Evolutionary conservation across 2,113 vertebrate species (phyloP).

Genomic region (Oryctolagus cuniculus): mOryCun1.1 NC_091433.1:12923001-12923500

Average conservation of each 20-base stretch:
- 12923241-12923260: neutral
- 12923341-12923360: neutral
- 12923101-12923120: neutral
- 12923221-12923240: conserved; percentile 19
- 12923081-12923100: neutral
- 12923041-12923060: conserved; percentile 15
- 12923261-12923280: neutral
- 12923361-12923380: neutral
- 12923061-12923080: neutral
- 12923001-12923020: too few relatives aligned
- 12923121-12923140: neutral
- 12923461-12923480: neutral
- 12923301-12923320: neutral
- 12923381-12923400: conserved; percentile 4
- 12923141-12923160: neutral
- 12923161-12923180: neutral
- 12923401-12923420: neutral
- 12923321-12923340: neutral
- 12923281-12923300: conserved; percentile 51
- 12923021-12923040: too few relatives aligned
- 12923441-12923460: neutral
- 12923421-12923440: neutral
- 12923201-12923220: neutral
- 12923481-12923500: neutral
- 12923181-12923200: neutral